Evolutionary conservation across 2,888 invertebrate genomes (phyloP), one percentile per base, ranked within the genome.

Genomic region (Anticlea derivata): DNA sequence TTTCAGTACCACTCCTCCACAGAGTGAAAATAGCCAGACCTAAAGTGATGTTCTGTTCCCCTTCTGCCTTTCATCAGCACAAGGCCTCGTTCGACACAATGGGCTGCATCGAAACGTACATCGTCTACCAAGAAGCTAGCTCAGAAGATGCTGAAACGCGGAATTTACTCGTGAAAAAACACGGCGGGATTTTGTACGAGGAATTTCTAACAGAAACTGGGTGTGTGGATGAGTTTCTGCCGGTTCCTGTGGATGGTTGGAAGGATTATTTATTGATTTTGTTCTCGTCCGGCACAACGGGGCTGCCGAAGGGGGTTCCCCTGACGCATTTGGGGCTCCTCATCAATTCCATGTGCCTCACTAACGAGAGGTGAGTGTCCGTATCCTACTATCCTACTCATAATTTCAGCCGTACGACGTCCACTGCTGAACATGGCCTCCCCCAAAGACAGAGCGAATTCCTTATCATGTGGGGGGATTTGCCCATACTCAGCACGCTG

Each of bases 281-380:
- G 1, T 72, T 51, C 47, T 73, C 75, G 0, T 74, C 75, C 1
- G 75, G 75, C 0, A 76, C 75, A 0, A 73, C 73, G 2, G 75
- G 75, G 0, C 23, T 73, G 17, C 67, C 75, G 0, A 75, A 75
- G 45, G 74, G 70, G 0, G 50, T 69, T 0, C 71, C 67, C 0
- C 39, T 65, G n/a, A 72, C 70, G 0, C 74, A 76, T 57, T 23
- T 68, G 5, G 59, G 2, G 2, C 4, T 17, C 2, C 17, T 17
- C 4, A 4, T 17, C 17, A 17, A 17, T 17, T 3, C 4, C 4
- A 3, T 17, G 17, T 17, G 17, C 4, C 17, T 17, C 2, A 3
- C 17, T 2, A 17, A 17, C 4, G 17, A 17, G 4, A 17, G 17
- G 17, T 17, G 2, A 17, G 17, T 17, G 4, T 17, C 17, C n/a